Base-by-base conservation (phyloP, 2,888 invertebrate genomes). In the Rotaria macrura region DNA sequence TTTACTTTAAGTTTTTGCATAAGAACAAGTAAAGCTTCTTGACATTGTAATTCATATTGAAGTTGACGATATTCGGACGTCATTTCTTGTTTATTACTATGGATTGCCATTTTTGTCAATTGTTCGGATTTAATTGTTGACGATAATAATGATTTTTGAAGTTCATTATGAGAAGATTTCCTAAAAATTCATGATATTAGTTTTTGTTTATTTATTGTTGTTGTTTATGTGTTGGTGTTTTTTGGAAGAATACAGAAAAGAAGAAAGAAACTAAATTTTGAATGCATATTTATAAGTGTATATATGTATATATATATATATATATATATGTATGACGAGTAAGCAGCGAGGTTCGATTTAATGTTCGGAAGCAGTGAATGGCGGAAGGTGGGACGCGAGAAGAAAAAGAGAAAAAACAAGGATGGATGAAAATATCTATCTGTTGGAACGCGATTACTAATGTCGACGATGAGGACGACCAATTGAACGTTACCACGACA, bases 1-100 rank as follows among this genome's bases (percentile, higher is more conserved):
- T 79, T 79, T 40, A 25, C 43, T 79, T 79, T 79, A 25, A 79
- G n/a, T n/a, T 79, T 79, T 79, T 79, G 79, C 79, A 79, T 79
- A n/a, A 79, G 79, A 40, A 43, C 12, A 25, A 79, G 43, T 43
- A 79, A n/a, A 25, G 79, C 79, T 79, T 79, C 79, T n/a, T 79
- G 79, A 40, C 43, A 79, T 79, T 79, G 79, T 43, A 79, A 79
- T 79, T 79, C 79, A 43, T 79, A 43, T 79, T 79, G 79, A 43
- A 79, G 38, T 79, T 79, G 79, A 38, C 79, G 38, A 40, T 43
- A 79, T 79, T 79, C 79, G 20, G 65, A 65, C 34, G 65, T 65
- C 65, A 65, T 65, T 65, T 65, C 65, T 65, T 65, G 65, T 65
- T 65, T 65, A 65, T 34, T 65, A 65, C 34, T 65, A 65, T 29